Base-by-base conservation (phyloP, 2,888 invertebrate species). In the Melanostoma scalare region DNA sequence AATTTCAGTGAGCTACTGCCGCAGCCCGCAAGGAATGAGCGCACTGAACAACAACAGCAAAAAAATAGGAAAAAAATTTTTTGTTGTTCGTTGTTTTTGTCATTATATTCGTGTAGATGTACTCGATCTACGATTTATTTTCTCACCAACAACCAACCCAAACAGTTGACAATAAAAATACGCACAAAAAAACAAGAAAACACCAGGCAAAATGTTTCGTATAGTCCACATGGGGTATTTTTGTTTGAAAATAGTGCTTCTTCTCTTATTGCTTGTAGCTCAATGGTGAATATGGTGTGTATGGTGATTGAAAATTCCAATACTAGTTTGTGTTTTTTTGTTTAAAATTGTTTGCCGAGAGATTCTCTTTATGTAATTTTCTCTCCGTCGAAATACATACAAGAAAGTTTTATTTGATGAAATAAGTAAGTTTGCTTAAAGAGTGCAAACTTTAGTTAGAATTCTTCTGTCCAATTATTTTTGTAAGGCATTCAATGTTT, bases 1-100 rank as follows among this genome's bases (percentile, higher is more conserved):
- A 52, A 67, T 78, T 65, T 73, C 61, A 55, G 68, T 73, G 46
- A 60, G 55, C 60, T 79, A 67, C 60, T 68, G 44, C 30, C 67
- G 33, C 4, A 46, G 58, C n/a, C 35, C 33, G 33, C 33, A 35
- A 40, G 31, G 48, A 55, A 58, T 53, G 52, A 53, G 35, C 65
- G 46, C 56, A 55, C 31, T 60, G 44, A 67, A 60, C 50, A 35
- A 20, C 20, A 20, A 20, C 20, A 20, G 20, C 20, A 35, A 48
- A 0, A 61, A 35, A 61, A n/a, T n/a, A n/a, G n/a, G n/a, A n/a
- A 58, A 5, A 58, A 33, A 58, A 0, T 10, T 2, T 42, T 40
- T 6, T 10, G 8, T 30, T 56, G 36, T 33, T 44, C 60, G 20
- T 20, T 73, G 42, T 76, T 61, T 42, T 10, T 46, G 55, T 48